Evolutionary conservation across 2,888 invertebrate genomes (phyloP).

Genomic region (Julus scandinavius): DNA sequence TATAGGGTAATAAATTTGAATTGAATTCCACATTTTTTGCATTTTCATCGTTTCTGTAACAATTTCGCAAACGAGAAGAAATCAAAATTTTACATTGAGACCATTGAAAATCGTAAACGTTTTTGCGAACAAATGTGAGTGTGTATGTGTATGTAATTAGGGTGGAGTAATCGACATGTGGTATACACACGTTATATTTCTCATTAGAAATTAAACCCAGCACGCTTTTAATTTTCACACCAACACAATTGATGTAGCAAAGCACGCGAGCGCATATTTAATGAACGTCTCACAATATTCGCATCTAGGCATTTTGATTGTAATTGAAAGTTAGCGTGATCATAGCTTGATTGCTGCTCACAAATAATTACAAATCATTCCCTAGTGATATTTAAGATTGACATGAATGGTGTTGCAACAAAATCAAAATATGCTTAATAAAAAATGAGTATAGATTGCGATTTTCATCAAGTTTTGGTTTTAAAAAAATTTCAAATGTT

Average conservation of each 20-base stretch:
- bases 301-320: neutral
- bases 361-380: neutral
- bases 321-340: slow-evolving; percentile 1
- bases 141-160: neutral
- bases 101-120: neutral
- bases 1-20: too few relatives aligned
- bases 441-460: too few relatives aligned
- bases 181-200: neutral
- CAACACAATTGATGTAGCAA: neutral
- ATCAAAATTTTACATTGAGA: neutral
- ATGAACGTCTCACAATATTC: neutral
- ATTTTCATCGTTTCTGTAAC: too few relatives aligned
- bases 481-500: too few relatives aligned
- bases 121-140: neutral
- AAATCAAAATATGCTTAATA: neutral
- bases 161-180: neutral
- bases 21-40: neutral
- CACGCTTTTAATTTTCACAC: neutral
- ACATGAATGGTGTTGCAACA: neutral
- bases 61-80: neutral
- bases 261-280: neutral
- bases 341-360: neutral
- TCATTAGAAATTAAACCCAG: neutral
- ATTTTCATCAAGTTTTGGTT: too few relatives aligned
- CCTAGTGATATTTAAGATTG: neutral